A percentile compares a stretch with the other conserved stretches of the same genome.
Conservation (phyloP, 2,113 vertebrate species). For the Halichoeres trimaculatus region DNA sequence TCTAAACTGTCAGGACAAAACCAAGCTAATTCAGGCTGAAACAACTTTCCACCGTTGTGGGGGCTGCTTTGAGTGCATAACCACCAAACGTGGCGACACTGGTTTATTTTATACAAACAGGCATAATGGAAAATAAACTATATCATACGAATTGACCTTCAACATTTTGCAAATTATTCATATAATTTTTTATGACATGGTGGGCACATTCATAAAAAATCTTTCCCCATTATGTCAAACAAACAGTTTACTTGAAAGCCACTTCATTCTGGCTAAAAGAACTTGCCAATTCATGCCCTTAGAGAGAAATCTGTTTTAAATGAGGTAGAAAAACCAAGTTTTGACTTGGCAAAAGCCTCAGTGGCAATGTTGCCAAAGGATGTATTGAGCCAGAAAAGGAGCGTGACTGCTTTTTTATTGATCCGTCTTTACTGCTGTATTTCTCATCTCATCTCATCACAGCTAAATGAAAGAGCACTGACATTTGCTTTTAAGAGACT, state of each 20-base stretch:
- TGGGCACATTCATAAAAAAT: too few relatives aligned
- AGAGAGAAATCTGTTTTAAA: constrained; percentile 8
- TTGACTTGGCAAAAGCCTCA: neutral
- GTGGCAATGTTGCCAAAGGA: constrained; percentile 33
- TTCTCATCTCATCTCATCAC: constrained; percentile 10
- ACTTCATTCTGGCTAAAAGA: neutral
- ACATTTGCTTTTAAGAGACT: neutral
- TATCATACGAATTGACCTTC: neutral
- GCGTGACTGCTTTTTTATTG: constrained; percentile 3
- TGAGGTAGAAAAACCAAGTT: neutral
- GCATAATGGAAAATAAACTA: neutral
- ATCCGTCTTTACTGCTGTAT: neutral
- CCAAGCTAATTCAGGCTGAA: too few relatives aligned
- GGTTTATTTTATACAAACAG: neutral
- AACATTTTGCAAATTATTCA: neutral
- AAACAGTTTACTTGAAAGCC: neutral
- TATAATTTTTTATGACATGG: neutral
- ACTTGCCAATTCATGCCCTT: neutral
- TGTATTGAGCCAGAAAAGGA: constrained; percentile 13
- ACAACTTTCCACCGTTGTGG: too few relatives aligned
- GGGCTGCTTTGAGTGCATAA: neutral
- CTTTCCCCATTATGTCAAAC: constrained; percentile 1
- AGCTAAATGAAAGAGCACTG: constrained; percentile 5
- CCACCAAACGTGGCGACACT: constrained; percentile 2
- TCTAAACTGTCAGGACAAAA: too few relatives aligned